Evolutionary conservation across 2,888 invertebrate genomes (phyloP), one percentile per base, ranked within the genome.

Genomic region (Drosophila parthenogenetica): DNA sequence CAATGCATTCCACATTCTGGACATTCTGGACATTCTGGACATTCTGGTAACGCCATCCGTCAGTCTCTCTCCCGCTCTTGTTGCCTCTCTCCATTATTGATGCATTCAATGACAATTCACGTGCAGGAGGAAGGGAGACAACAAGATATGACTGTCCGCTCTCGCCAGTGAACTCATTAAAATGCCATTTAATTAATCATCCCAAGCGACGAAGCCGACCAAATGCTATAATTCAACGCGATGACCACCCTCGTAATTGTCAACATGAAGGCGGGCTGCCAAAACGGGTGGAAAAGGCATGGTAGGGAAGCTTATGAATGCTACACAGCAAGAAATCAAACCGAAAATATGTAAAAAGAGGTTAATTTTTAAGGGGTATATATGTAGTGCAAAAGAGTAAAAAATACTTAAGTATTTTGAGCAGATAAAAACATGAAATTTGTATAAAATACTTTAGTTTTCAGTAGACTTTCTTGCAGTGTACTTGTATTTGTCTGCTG

Each of bases 151-250:
- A 49, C 3, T 35, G 64, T 42, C 43, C 50, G 19, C 49, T 49
- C 43, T 62, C 50, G 74, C 74, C 65, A 78, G 77, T 79, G 85
- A 77, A 87, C 90, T 89, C 90, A 90, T 89, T 89, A 90, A 89
- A 89, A 89, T 89, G 79, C 87, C 89, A 88, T 89, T 89, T 90
- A 90, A 89, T 89, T 89, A 90, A 89, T 90, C 89, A 90, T 82
- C 75, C 67, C 57, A 69, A 53, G 48, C 53, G 67, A 60, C 73
- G 79, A 73, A 83, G 81, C 85, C 84, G 69, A 73, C 68, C 70
- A 88, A 83, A 89, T 89, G 83, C 83, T 66, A 84, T 84, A 89
- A 84, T 89, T 84, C 71, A 84, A 85, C 79, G 87, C 81, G 54
- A 49, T 64, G 59, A 2, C 37, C 40, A 29, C 43, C 39, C 51